Evolutionary conservation across 2,888 invertebrate genomes (phyloP), one percentile per base, ranked within the genome.

Genomic region (Ptilodon capucinus): DNA sequence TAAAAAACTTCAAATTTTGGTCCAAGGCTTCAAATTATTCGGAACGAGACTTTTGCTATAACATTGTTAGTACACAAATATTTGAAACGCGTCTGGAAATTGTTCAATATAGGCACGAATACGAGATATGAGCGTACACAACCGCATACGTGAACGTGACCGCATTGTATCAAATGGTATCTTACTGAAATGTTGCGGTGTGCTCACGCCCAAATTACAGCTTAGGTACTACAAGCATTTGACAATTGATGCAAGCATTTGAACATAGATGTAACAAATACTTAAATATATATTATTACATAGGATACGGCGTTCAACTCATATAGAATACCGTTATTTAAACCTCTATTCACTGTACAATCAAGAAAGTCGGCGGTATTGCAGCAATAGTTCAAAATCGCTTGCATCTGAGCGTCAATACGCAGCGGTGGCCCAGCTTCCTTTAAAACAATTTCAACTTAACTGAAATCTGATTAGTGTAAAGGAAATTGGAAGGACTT

Each of bases 181-280:
- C 63, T 66, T 68, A 69, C 71, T 71, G 71, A 74, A 76, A 68
- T 45, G 57, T 51, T 74, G 77, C 57, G 76, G 76, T 76, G 47
- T 50, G 63, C 44, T 45, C 42, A 45, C 46, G 48, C 36, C 51
- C 42, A 42, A 52, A 51, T 49, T 54, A 56, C 60, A 64, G 60
- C 62, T 58, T 59, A n/a, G n/a, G n/a, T n/a, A 57, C 54, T 51
- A 51, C 57, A 50, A 53, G 47, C 58, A 46, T 53, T 63, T 68
- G 63, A 62, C 68, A 68, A 63, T 60, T 67, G 60, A n/a, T 63
- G 71, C 64, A 64, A 70, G 68, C 66, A 68, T 36, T 36, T 17
- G 17, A 9, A 17, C 30, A 13, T 4, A 32, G 5, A 32, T 13
- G n/a, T 14, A 13, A 13, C n/a, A 32, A 13, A 13, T 32, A 32